A percentile compares a stretch with the other conserved stretches of the same genome.
These are phyloP conservation scores for Coptodon bakossiorum DNA, from an alignment of 2,113 vertebrate genomes.

Conservation along the genomic window DNA sequence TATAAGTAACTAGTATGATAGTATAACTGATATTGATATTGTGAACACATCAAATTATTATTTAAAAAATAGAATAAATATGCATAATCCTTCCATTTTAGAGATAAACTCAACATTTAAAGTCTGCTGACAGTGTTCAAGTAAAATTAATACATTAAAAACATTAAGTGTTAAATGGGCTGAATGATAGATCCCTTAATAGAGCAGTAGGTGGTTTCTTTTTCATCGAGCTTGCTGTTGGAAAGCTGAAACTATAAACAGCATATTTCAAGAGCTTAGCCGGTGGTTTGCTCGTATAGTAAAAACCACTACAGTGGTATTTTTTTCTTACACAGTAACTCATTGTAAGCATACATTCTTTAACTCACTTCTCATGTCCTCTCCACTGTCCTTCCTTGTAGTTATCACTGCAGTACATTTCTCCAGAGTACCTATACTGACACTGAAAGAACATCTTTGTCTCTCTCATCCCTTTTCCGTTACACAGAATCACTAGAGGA, in stretches of 20 bases:
- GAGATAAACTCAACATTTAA: background rate
- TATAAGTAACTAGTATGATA: background rate
- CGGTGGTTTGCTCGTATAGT: background rate
- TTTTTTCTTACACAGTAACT: background rate
- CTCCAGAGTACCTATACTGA: background rate
- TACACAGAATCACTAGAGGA: background rate
- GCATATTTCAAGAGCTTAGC: background rate
- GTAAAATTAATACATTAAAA: background rate
- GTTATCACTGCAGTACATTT: slow-evolving; percentile 5
- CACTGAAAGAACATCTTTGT: background rate
- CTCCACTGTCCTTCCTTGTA: background rate
- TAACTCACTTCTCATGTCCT: background rate
- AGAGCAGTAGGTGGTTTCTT: background rate
- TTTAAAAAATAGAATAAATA: background rate
- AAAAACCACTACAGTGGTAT: background rate
- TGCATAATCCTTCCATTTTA: background rate
- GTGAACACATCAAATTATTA: background rate
- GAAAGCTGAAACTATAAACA: background rate
- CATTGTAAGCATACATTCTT: background rate
- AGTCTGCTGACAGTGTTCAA: background rate
- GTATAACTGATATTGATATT: background rate
- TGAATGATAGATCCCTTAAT: background rate
- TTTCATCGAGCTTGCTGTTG: background rate
- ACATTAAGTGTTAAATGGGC: background rate
- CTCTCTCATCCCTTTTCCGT: background rate